Conservation (phyloP, 1,140 invertebrate genomes). For the Glossosoma conforme region DNA sequence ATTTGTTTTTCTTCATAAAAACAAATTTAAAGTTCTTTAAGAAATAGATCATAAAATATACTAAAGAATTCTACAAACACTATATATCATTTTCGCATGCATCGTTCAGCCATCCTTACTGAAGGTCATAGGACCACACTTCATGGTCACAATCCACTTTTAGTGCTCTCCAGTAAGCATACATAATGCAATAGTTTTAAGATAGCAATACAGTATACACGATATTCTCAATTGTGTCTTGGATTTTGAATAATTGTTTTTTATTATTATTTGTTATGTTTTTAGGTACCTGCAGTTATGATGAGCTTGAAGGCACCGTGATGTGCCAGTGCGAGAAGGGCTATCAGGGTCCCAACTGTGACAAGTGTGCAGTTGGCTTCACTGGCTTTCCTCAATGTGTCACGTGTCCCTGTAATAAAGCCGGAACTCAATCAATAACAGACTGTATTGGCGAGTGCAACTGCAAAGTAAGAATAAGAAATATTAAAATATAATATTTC, state of each 20-base stretch:
- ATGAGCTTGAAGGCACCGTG: slow-evolving; percentile 55
- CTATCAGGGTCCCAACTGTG: slow-evolving; percentile 77
- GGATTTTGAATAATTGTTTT: not conserved
- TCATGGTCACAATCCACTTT: no score
- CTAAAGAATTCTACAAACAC: no score
- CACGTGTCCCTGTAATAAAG: slow-evolving; percentile 74
- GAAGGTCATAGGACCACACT: no score
- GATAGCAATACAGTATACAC: no score
- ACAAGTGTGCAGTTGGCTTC: slow-evolving; percentile 77
- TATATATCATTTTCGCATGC: no score
- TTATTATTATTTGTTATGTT: slow-evolving; percentile 11
- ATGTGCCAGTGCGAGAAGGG: slow-evolving; percentile 79
- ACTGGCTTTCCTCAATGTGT: slow-evolving; percentile 75
- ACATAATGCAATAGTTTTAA: no score
- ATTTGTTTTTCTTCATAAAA: no score
- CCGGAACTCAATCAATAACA: slow-evolving; percentile 61
- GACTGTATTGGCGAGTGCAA: slow-evolving; percentile 77
- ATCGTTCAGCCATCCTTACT: no score
- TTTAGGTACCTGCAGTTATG: slow-evolving; percentile 44
- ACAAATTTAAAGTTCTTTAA: no score
- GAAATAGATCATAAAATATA: no score
- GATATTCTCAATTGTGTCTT: no score
- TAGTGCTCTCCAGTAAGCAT: no score
- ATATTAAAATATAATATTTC: slow-evolving; percentile 3
- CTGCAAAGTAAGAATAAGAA: slow-evolving; percentile 82